Percentiles rank a stretch among this genome's conserved stretches.
These are phyloP conservation scores for Epinotia nisella DNA, from an alignment of 2,888 invertebrate species.

Conservation along the genomic window DNA sequence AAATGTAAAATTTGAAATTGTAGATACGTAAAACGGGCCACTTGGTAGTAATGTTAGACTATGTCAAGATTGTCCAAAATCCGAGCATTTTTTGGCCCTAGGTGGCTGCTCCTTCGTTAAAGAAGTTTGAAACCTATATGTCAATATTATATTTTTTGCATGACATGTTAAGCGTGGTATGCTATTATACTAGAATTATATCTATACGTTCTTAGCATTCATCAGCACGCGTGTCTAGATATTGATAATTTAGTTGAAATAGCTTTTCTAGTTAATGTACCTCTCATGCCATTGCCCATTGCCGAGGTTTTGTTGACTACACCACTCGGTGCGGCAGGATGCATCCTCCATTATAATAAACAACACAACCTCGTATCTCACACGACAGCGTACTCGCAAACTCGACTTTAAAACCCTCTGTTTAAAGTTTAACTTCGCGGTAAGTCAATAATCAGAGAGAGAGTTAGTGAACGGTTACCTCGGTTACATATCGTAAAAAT, in stretches of 20 bases:
- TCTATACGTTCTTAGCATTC: too few relatives aligned
- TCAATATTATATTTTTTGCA: too few relatives aligned
- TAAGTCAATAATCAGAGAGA: neutral
- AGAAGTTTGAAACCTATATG: too few relatives aligned
- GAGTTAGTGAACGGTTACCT: neutral
- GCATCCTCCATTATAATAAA: conserved; percentile 10
- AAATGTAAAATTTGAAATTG: too few relatives aligned
- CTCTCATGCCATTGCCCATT: conserved; percentile 12
- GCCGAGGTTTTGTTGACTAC: conserved; percentile 27
- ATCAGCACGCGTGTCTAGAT: too few relatives aligned
- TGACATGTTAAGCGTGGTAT: too few relatives aligned
- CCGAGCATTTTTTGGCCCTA: too few relatives aligned
- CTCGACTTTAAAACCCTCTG: neutral
- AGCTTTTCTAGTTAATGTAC: neutral
- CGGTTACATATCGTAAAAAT: conserved; percentile 32
- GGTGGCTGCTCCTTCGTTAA: too few relatives aligned
- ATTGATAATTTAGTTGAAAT: neutral
- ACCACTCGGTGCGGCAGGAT: conserved; percentile 20
- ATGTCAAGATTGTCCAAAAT: too few relatives aligned
- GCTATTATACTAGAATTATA: too few relatives aligned
- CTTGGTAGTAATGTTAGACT: too few relatives aligned
- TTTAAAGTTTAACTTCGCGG: neutral
- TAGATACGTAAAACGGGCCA: too few relatives aligned
- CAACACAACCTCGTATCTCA: conserved; percentile 7
- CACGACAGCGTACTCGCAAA: neutral